Base-by-base conservation (phyloP, 2,113 vertebrate genomes). In the Osmerus eperlanus region DNA sequence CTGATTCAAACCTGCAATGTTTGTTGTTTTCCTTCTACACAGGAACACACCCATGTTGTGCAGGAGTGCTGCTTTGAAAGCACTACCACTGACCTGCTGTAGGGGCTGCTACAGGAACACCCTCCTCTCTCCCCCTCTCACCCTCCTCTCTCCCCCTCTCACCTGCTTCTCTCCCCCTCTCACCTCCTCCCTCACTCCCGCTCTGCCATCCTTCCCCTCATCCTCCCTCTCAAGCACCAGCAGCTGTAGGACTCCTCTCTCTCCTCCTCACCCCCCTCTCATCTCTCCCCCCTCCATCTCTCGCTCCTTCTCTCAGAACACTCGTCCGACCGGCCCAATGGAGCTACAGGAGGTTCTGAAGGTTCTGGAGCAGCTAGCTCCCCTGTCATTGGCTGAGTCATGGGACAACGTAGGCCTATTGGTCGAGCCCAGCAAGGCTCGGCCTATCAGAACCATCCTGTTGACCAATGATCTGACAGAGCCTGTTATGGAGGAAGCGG, bases 401-500 rank as follows among this genome's bases (percentile, higher is more conserved):
- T 99, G 97, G 97, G 97, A 99, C 89, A 98, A 98, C 0, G 96
- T 99, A 1, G 96, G 97, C 2, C 83, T 99, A 25, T 85, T 99
- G 87, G 93, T 99, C 15, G 95, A 98, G 82, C 97, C 97, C 0
- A 94, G 94, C 56, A 93, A 93, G 59, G 86, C 92, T 0, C 94
- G 93, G n/a, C 75, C 81, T 0, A 84, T 98, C 18, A 87, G 79
- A 66, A 94, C 90, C 2, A 88, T 98, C 75, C 85, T 99, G 70
- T 92, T 99, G 2, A 96, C 96, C 65, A 98, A 94, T 11, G 97
- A 99, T 73, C 90, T 99, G 12, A 98, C 95, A 0, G 90, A 93
- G 15, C 85, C 86, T 0, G 97, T 99, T 71, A 96, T 99, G 95
- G 89, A 93, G 12, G 97, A 99, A 81, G 97, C 95, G 0, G 88